Conservation (phyloP, 2,113 vertebrate genomes). For the Sinocyclocheilus anophthalmus region DNA sequence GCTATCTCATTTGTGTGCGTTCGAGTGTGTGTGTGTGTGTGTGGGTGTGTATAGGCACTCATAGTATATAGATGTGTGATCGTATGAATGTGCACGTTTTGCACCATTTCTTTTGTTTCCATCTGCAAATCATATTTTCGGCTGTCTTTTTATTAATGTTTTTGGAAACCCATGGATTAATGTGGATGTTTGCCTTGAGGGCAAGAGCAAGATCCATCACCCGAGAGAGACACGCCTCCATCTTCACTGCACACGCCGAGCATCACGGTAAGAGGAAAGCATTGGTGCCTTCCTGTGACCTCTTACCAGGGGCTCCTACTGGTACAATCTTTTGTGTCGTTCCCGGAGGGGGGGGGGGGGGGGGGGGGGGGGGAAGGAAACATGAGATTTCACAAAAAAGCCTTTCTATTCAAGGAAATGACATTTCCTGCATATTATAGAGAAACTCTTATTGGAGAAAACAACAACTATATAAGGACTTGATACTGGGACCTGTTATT, state of each 20-base stretch:
- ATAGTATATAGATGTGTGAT: conserved; percentile 7
- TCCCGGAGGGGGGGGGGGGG: too few relatives aligned
- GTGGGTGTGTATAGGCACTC: conserved; percentile 53
- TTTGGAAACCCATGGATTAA: conserved; percentile 44
- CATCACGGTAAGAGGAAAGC: conserved; percentile 73
- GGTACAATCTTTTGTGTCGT: conserved; percentile 48
- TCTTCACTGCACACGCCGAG: conserved; percentile 6
- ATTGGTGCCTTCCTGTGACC: conserved; percentile 85
- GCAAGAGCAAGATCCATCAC: conserved; percentile 31
- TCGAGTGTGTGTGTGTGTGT: conserved; percentile 54
- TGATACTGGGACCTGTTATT: conserved; percentile 78
- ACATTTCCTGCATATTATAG: conserved; percentile 72
- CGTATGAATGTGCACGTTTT: conserved; percentile 42
- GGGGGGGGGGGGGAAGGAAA: too few relatives aligned
- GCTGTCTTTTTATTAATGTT: conserved; percentile 44
- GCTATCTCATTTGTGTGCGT: conserved; percentile 49
- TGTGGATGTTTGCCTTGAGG: conserved; percentile 70
- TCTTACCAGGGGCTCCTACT: conserved; percentile 66
- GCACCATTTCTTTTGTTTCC: conserved; percentile 58
- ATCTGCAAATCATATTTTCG: conserved; percentile 38
- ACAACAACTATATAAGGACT: conserved; percentile 46
- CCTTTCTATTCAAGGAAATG: conserved; percentile 80
- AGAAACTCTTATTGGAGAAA: background rate
- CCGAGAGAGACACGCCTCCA: conserved; percentile 41
- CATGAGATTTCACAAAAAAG: conserved; percentile 78